Conservation (phyloP, 2,797 vertebrate genomes). For the Avahi laniger region DNA sequence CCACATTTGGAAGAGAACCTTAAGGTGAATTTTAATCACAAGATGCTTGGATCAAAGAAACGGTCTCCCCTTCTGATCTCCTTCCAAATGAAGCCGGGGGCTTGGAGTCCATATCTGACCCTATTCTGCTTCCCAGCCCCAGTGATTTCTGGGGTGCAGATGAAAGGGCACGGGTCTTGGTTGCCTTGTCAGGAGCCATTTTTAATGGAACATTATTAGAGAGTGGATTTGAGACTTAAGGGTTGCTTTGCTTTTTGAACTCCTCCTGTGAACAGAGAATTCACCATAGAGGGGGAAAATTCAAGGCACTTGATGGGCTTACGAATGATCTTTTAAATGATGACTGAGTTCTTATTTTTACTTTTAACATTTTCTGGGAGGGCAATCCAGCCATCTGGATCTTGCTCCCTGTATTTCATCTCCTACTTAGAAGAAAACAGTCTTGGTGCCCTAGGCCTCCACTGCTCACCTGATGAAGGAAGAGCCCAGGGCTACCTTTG, state of each 20-base stretch:
- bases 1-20: constrained; percentile 47
- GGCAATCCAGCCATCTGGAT: not conserved
- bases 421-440: not conserved
- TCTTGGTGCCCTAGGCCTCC: not conserved
- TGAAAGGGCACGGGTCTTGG: constrained; percentile 65
- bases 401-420: not conserved
- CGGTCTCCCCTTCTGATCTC: constrained; percentile 71
- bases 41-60: constrained; percentile 71
- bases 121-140: constrained; percentile 56
- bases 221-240: constrained; percentile 59
- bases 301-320: not conserved
- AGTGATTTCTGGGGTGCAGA: constrained; percentile 68
- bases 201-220: constrained; percentile 72
- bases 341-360: not conserved
- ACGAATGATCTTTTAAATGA: not conserved
- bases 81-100: constrained; percentile 71
- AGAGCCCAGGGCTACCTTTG: not conserved
- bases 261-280: constrained; percentile 57
- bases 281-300: not conserved
- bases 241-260: constrained; percentile 73
- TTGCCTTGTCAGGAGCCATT: constrained; percentile 67
- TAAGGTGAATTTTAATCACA: constrained; percentile 73
- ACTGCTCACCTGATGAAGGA: not conserved
- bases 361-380: not conserved
- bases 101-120: constrained; percentile 71